phyloP scores from a whole-genome alignment of 2,797 vertebrate species.

The Pangasius larnaudii region DNA sequence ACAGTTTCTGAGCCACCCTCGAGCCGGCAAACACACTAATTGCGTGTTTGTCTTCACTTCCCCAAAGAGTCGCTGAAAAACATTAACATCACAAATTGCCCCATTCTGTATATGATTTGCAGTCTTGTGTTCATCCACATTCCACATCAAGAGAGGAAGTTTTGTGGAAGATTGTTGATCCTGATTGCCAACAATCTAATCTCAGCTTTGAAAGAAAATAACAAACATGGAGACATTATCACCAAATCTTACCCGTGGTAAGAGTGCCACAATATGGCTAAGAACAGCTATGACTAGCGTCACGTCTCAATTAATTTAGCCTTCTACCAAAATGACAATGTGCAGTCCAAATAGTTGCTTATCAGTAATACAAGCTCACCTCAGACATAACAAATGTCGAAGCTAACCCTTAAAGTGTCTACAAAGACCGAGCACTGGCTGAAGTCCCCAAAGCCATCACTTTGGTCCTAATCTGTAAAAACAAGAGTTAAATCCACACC shows the following conservation, averaged over 20 bases:
- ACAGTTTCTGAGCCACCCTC: conserved; percentile 63
- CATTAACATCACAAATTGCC: conserved; percentile 74
- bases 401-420: conserved; percentile 55
- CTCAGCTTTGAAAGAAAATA: not conserved
- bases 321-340: conserved; percentile 29
- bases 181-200: conserved; percentile 46
- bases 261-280: conserved; percentile 13
- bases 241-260: conserved; percentile 10
- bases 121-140: conserved; percentile 74
- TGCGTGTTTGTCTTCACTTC: conserved; percentile 74
- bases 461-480: conserved; percentile 68
- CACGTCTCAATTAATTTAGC: conserved; percentile 22
- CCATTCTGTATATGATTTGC: conserved; percentile 64
- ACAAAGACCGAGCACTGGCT: conserved; percentile 51
- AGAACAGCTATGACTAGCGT: conserved; percentile 5
- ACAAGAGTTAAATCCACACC: conserved; percentile 60
- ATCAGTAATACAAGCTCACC: conserved; percentile 46
- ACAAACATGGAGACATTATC: conserved; percentile 5
- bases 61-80: conserved; percentile 68
- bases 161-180: conserved; percentile 46
- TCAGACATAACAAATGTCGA: conserved; percentile 61
- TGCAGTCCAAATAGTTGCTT: conserved; percentile 28
- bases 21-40: conserved; percentile 75
- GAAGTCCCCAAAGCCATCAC: conserved; percentile 53
- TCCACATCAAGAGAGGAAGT: conserved; percentile 57